Conservation (phyloP, 2,888 invertebrate species). For the Capitulum mitella region DNA sequence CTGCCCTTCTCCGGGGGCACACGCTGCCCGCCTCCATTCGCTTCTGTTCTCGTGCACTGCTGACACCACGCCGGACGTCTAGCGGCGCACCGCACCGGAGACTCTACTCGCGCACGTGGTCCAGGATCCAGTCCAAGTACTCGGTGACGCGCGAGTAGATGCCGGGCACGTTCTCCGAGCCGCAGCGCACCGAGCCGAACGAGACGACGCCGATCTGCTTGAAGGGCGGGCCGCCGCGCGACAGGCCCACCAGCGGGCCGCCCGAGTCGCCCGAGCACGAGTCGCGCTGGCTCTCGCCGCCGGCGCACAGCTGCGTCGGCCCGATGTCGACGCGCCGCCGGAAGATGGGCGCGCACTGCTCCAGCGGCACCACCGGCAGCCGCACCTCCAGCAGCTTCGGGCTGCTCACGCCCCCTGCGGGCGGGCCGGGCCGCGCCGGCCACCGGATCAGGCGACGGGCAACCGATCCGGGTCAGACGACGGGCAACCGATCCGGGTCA, state of each 20-base stretch:
- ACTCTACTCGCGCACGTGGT: background rate
- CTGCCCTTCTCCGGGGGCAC: no score
- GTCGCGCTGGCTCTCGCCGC: slow-evolving; percentile 28
- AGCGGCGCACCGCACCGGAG: no score
- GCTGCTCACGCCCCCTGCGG: background rate
- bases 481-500: no score
- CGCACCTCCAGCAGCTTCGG: slow-evolving; percentile 17
- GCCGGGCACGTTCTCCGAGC: slow-evolving; percentile 25
- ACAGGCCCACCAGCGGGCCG: slow-evolving; percentile 29
- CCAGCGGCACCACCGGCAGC: background rate
- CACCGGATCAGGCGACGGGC: no score
- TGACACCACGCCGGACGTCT: no score
- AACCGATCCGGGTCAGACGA: no score
- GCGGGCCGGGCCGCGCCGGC: background rate
- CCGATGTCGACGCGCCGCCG: background rate
- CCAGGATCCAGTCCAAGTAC: slow-evolving; percentile 30
- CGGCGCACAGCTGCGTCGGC: slow-evolving; percentile 28
- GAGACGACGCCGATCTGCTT: slow-evolving; percentile 31
- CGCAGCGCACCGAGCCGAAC: slow-evolving; percentile 29
- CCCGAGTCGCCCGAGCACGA: slow-evolving; percentile 32
- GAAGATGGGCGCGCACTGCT: background rate
- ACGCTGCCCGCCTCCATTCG: no score
- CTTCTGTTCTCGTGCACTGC: no score
- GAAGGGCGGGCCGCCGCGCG: slow-evolving; percentile 26
- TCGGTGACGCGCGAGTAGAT: slow-evolving; percentile 30